Evolutionary conservation across 2,113 vertebrate genomes (phyloP), one percentile per base, ranked within the genome.

Genomic region (Xenopus borealis): DNA sequence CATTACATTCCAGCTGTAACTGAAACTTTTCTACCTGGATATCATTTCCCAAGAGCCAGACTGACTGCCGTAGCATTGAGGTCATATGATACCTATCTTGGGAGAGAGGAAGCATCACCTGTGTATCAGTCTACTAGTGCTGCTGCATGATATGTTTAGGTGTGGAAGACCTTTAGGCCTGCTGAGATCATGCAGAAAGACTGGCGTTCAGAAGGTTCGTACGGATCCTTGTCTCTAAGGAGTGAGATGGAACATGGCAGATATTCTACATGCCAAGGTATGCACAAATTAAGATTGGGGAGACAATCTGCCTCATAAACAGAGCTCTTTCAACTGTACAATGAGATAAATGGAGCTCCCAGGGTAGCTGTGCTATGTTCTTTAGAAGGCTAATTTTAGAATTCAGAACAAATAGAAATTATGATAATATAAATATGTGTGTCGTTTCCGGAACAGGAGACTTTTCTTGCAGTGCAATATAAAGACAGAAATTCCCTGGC

Each of bases 231-330:
- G 85, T 84, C 82, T 0, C 78, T 86, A 79, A 85, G 83, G 78
- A 78, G 59, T 0, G 87, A 87, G 40, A 80, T 53, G 44, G 87
- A 69, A 80, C 69, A 63, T 7, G 53, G 80, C 27, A 85, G 69
- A 66, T 61, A 53, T 77, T 81, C 70, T 45, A n/a, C 6, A 70
- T 66, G 19, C 1, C 78, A 80, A 90, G 90, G 91, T 93, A 93
- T 78, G 90, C 79, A 83, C 66, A 12, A 12, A 57, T 65, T 23
- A n/a, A 33, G 30, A 52, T 7, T 69, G 57, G 30, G 11, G 47
- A 50, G 47, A 16, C 6, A 50, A 16, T 50, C 47, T 50, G 12
- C 47, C 47, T 50, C 3, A 10, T 50, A 50, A 0, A 50, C 47
- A 27, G 3, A 27, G 23, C 23, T 27, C 23, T 27, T 27, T 27